Percentiles rank a stretch among this genome's conserved stretches.
phyloP scores from a whole-genome alignment of 2,113 vertebrate species.

The Cranoglanis bouderius region DNA sequence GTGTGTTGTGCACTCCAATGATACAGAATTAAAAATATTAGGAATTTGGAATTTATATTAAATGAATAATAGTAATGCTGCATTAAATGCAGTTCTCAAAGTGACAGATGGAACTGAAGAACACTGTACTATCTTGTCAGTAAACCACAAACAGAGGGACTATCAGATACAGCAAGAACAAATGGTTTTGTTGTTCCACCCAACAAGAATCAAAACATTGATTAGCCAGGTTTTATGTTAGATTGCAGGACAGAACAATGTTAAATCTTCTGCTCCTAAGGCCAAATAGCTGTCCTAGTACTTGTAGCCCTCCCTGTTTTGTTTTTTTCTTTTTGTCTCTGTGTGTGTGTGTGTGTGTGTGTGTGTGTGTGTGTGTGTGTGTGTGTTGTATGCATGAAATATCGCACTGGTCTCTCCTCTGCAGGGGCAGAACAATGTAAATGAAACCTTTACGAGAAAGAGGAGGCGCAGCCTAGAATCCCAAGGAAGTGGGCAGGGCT shows the following conservation, averaged over 20 bases:
- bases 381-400: slow-evolving; percentile 42
- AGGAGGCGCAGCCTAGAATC: slow-evolving; percentile 30
- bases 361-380: slow-evolving; percentile 14
- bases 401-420: slow-evolving; percentile 40
- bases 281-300: neutral
- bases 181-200: neutral
- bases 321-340: neutral
- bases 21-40: neutral
- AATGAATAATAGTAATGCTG: neutral
- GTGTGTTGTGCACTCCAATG: neutral
- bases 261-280: slow-evolving; percentile 21
- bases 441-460: slow-evolving; percentile 51
- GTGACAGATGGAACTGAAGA: neutral
- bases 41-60: neutral
- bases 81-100: neutral
- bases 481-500: slow-evolving; percentile 30
- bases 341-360: slow-evolving; percentile 9
- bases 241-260: slow-evolving; percentile 2
- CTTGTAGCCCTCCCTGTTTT: neutral
- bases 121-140: neutral
- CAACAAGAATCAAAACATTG: slow-evolving; percentile 26
- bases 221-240: slow-evolving; percentile 6
- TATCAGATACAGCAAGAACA: neutral
- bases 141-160: neutral
- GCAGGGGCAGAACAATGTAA: slow-evolving; percentile 46